Evolutionary conservation across 37 sponge, comb jelly and placozoan species (phyloP).

Genomic region (Beroe forskalii): DNA sequence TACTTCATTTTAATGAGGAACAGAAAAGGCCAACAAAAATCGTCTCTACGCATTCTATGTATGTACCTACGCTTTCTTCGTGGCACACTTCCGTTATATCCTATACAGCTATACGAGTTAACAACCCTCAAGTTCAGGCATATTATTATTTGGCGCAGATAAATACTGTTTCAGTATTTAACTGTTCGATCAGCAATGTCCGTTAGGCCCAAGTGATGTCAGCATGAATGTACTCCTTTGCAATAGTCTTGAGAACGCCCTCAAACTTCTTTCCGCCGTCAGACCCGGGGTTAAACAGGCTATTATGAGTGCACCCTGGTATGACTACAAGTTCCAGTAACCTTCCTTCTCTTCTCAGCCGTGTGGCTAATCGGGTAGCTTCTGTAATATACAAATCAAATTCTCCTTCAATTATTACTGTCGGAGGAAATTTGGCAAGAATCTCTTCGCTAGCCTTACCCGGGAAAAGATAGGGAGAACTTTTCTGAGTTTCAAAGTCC

Average conservation of each 20-base stretch:
- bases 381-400: background rate
- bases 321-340: background rate
- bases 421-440: background rate
- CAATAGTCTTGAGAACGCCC: too few species aligned
- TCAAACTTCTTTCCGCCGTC: background rate
- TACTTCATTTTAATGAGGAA: too few species aligned
- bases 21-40: too few species aligned
- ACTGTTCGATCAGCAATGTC: too few species aligned
- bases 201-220: too few species aligned
- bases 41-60: too few species aligned
- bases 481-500: background rate
- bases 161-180: too few species aligned
- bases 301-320: background rate
- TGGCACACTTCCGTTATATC: background rate
- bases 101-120: too few species aligned
- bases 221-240: too few species aligned
- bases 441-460: constrained; percentile 7
- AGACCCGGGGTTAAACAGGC: background rate
- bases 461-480: background rate
- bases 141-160: too few species aligned
- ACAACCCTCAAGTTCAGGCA: too few species aligned
- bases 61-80: background rate
- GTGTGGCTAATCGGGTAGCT: background rate
- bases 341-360: background rate
- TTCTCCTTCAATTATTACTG: background rate